Conservation (phyloP, 1,140 invertebrate genomes). For the Platyura marginata region DNA sequence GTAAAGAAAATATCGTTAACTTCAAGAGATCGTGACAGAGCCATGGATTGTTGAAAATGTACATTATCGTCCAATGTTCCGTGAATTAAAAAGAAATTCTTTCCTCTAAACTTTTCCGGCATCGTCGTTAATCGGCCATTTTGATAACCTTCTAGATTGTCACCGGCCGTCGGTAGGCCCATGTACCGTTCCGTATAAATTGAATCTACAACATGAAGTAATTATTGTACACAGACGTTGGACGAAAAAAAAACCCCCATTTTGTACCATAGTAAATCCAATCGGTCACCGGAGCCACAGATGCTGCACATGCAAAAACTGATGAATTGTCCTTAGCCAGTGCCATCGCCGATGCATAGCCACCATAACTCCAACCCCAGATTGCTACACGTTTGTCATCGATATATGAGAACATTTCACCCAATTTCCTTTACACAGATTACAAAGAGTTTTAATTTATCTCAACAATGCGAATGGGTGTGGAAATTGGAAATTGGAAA, state of each 20-base stretch:
- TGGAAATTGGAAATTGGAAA: too few relatives aligned
- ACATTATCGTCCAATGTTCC: conserved; percentile 91
- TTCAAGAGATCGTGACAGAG: conserved; percentile 70
- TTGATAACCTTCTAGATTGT: conserved; percentile 61
- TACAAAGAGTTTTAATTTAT: too few relatives aligned
- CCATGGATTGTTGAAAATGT: conserved; percentile 87
- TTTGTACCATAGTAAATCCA: conserved; percentile 72
- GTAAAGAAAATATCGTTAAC: conserved; percentile 71
- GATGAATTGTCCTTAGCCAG: conserved; percentile 49
- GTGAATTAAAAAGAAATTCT: conserved; percentile 72
- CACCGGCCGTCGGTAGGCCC: conserved; percentile 53
- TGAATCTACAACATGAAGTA: conserved; percentile 32
- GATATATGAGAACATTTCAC: neutral
- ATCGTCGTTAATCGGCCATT: conserved; percentile 50
- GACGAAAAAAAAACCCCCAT: too few relatives aligned
- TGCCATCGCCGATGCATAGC: conserved; percentile 69
- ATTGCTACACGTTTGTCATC: neutral
- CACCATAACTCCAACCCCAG: conserved; percentile 76
- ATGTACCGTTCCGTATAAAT: conserved; percentile 93
- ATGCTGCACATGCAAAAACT: conserved; percentile 77
- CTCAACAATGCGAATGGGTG: too few relatives aligned
- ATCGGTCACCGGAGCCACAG: conserved; percentile 82
- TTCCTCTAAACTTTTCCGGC: conserved; percentile 44
- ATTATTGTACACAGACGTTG: too few relatives aligned
- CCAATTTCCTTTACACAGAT: neutral